Base-by-base conservation (phyloP, 2,113 vertebrate species). In the Gobio gobio region DNA sequence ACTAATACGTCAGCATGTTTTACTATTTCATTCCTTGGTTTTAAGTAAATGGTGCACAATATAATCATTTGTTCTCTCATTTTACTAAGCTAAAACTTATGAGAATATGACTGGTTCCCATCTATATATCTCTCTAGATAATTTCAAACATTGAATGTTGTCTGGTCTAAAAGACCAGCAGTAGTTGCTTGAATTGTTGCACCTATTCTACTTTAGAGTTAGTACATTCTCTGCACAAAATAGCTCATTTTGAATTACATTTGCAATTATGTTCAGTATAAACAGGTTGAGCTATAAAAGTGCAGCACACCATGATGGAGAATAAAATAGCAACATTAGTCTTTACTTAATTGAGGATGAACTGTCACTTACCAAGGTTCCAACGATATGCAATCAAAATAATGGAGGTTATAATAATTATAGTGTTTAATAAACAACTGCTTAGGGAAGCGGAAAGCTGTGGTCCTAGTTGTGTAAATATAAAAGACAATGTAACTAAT, bases 341-440 rank as follows among this genome's bases (percentile, higher is more conserved):
- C 81, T 68, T 56, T 86, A 83, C 82, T 81, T 85, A 73, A 85
- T 76, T 66, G 54, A 73, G 63, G 64, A 49, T 84, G 84, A 89
- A 90, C 63, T 83, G 68, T 86, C 18, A 83, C 86, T 86, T 86
- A 86, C 82, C 82, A 61, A 36, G 83, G 83, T 86, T 22, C 81
- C 82, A 78, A 86, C 66, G 66, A 64, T 63, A 64, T 76, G 14
- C 77, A 78, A 63, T 70, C 77, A 63, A 3, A 77, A 59, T 58
- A 74, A 59, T 64, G 61, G 47, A 29, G 85, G 72, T 36, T 78
- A 51, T 33, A 74, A 47, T 33, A 84, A 59, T 83, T 85, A 18
- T 14, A 24, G 10, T 47, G 73, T 87, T 87, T 87, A 86, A 61
- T 72, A 59, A 2, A 85, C 2, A 59, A 36, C 54, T 59, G 29